phyloP scores from a whole-genome alignment of 2,888 invertebrate species.

The Crepidodera aurea region DNA sequence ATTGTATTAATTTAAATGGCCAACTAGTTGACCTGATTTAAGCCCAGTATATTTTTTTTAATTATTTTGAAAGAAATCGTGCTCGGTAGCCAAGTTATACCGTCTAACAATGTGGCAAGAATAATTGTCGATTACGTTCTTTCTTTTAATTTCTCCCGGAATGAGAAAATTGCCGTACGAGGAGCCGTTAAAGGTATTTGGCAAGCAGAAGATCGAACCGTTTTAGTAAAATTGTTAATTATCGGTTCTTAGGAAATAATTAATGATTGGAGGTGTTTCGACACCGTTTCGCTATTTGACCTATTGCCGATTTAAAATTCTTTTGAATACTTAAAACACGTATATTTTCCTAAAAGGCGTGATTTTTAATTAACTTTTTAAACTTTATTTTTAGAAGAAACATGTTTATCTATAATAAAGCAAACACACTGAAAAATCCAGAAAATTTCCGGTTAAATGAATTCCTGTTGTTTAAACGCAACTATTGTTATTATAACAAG shows the following conservation, averaged over 20 bases:
- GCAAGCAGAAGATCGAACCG: constrained; percentile 17
- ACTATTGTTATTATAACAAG: no score
- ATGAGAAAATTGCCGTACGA: constrained; percentile 26
- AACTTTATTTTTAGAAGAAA: no score
- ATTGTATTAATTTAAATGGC: no score
- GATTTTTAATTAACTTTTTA: no score
- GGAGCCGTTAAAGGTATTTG: constrained; percentile 22
- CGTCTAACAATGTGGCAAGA: background rate
- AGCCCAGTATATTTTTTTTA: no score
- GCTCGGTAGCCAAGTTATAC: background rate
- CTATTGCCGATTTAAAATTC: constrained; percentile 8
- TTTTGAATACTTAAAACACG: no score
- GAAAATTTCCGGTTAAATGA: no score
- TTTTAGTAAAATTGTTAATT: constrained; percentile 12
- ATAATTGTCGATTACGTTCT: constrained; percentile 14
- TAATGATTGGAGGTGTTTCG: background rate
- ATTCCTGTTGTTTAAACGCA: no score
- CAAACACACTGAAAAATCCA: no score
- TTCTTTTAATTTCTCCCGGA: constrained; percentile 9
- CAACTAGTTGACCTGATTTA: no score
- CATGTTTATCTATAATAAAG: no score
- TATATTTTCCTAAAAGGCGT: no score
- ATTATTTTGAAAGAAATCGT: background rate
- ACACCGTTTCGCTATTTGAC: constrained; percentile 5
- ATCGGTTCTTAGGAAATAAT: constrained; percentile 2